A percentile compares a stretch with the other conserved stretches of the same genome.
Evolutionary conservation across 2,797 vertebrate species (phyloP).

Genomic region (Galago senegalensis): DNA sequence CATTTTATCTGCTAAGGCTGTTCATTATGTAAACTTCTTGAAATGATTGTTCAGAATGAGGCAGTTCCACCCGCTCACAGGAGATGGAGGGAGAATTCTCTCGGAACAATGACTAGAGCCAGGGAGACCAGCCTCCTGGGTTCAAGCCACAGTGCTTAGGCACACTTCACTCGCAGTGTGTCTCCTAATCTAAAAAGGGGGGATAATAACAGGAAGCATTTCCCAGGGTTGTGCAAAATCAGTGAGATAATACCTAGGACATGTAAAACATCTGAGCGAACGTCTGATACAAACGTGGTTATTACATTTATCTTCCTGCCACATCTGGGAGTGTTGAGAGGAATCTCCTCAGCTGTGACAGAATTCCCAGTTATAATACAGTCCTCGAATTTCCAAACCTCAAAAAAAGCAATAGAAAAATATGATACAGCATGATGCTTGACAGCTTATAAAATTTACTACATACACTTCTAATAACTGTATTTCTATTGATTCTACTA

Average conservation of each 20-base stretch:
- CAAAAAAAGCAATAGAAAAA: slow-evolving; percentile 25
- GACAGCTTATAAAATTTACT: not conserved
- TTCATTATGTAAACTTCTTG: slow-evolving; percentile 6
- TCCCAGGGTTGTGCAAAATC: not conserved
- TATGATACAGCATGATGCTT: not conserved
- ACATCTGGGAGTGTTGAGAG: not conserved
- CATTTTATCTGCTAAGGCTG: not conserved
- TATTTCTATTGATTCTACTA: slow-evolving; percentile 30
- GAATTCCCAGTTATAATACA: not conserved
- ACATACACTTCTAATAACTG: not conserved
- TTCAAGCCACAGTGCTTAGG: not conserved
- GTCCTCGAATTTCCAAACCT: not conserved
- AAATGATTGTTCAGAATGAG: not conserved
- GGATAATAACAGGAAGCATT: not conserved
- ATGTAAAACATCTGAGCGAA: not conserved
- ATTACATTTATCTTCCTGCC: not conserved
- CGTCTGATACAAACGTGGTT: not conserved
- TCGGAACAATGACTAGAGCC: not conserved
- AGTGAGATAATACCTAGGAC: not conserved
- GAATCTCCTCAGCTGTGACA: not conserved
- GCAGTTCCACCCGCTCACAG: not conserved
- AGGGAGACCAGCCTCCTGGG: not conserved
- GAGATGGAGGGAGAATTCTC: not conserved
- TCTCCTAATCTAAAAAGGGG: not conserved
- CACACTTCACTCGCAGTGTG: not conserved